Evolutionary conservation across 2,113 vertebrate species (phyloP), one percentile per base, ranked within the genome.

Genomic region (Oreochromis aureus): DNA sequence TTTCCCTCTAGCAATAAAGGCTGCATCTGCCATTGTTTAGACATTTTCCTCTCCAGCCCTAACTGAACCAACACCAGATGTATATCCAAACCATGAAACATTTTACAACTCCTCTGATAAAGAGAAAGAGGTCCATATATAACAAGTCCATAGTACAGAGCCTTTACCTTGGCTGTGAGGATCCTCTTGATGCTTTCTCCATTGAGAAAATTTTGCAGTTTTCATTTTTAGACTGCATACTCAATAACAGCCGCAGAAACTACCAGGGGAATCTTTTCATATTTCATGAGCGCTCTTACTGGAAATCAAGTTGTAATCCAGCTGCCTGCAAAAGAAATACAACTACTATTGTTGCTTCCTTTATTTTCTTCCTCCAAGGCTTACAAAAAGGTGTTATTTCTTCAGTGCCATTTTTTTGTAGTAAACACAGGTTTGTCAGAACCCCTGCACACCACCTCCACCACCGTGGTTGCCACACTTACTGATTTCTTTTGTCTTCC

Each of bases 401-500:
- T n/a, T 44, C 39, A 10, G 10, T 61, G 36, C 58, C 46, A 81
- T 54, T 69, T 54, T 30, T 32, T 78, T 80, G 32, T 8, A 53
- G 32, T 36, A 27, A 89, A 88, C 34, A 58, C 71, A 55, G 81
- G 34, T 84, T 54, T 84, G 39, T 51, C 12, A 27, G 9, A 44
- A 61, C 34, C 30, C 39, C 30, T 5, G 36, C 63, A 13, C 81
- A 24, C 4, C 46, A 3, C 69, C 66, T 34, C 53, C 73, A 4
- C 41, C 54, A 4, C 63, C 10, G 5, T 24, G 36, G 3, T 53
- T 11, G 11, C 56, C 12, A 16, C 87, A 19, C 19, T 69, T 56
- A 79, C 61, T 5, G 13, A 59, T 48, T 73, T 54, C 66, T 85
- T 89, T 93, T 91, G 86, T 92, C 81, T 90, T 71, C n/a, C 58